These are phyloP conservation scores for Peromyscus eremicus DNA, from an alignment of 2,797 vertebrate genomes.

Conservation along the genomic window DNA sequence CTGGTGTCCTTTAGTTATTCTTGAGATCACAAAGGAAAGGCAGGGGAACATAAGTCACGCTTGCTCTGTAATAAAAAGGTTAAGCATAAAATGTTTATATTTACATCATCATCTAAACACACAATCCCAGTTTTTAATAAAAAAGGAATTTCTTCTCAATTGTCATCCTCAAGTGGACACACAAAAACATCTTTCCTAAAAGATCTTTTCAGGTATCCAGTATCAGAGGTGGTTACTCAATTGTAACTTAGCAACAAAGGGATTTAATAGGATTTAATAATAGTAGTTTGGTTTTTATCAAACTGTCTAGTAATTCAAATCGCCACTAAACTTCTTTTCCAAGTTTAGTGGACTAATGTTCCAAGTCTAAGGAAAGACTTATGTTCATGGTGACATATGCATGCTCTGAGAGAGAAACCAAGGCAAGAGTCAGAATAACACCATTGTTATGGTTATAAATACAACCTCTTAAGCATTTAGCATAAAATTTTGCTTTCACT, in stretches of 20 bases:
- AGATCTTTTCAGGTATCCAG: slow-evolving; percentile 5
- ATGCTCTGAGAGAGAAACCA: slow-evolving; percentile 57
- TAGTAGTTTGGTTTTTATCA: neutral
- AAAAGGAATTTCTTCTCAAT: neutral
- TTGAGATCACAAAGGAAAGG: slow-evolving; percentile 53
- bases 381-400: neutral
- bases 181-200: neutral
- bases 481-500: slow-evolving; percentile 74
- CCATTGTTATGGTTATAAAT: slow-evolving; percentile 56
- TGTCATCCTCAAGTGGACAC: neutral
- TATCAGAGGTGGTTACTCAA: neutral
- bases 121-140: neutral
- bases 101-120: neutral
- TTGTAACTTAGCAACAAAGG: neutral
- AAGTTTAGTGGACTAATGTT: no score
- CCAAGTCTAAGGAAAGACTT: no score
- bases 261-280: neutral
- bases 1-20: neutral
- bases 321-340: neutral
- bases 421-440: slow-evolving; percentile 70
- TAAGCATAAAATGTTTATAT: slow-evolving; percentile 31
- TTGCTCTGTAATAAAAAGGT: slow-evolving; percentile 39
- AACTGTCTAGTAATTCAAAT: slow-evolving; percentile 34
- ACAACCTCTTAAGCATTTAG: slow-evolving; percentile 57
- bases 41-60: neutral